Percentiles rank a stretch among this genome's conserved stretches.
Conservation (phyloP, 2,888 invertebrate species). For the Perizoma flavofasciatum region DNA sequence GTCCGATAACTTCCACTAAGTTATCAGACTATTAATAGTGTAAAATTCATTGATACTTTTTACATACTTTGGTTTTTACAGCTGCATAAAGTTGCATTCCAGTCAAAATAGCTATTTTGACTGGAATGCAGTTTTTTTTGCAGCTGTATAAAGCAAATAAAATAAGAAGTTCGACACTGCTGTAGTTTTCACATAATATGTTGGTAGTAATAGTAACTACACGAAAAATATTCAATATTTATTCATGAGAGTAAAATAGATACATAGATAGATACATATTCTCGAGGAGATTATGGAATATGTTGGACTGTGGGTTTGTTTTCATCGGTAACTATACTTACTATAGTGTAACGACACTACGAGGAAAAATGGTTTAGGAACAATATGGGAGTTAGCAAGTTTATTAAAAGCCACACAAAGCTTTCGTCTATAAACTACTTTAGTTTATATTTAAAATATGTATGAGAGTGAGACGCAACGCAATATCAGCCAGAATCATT, state of each 20-base stretch:
- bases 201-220: slow-evolving; percentile 35
- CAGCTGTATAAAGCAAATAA: slow-evolving; percentile 14
- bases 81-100: too few relatives aligned
- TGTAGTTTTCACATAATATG: slow-evolving; percentile 44
- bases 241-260: slow-evolving; percentile 68
- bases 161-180: slow-evolving; percentile 22
- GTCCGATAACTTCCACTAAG: too few relatives aligned
- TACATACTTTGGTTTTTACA: too few relatives aligned
- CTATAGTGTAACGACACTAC: slow-evolving; percentile 38
- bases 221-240: slow-evolving; percentile 59
- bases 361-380: slow-evolving; percentile 20
- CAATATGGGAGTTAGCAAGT: background rate
- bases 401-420: slow-evolving; percentile 1
- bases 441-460: background rate
- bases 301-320: slow-evolving; percentile 41
- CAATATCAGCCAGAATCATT: background rate
- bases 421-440: background rate
- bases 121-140: slow-evolving; percentile 3
- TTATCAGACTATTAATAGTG: too few relatives aligned
- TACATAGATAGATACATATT: slow-evolving; percentile 57
- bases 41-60: slow-evolving; percentile 5
- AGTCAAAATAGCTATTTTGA: slow-evolving; percentile 10
- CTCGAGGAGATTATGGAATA: slow-evolving; percentile 49
- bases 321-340: slow-evolving; percentile 36
- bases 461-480: background rate